A percentile compares a stretch with the other conserved stretches of the same genome.
Evolutionary conservation across 2,797 vertebrate species (phyloP).

Genomic region (Knipowitschia caucasica): DNA sequence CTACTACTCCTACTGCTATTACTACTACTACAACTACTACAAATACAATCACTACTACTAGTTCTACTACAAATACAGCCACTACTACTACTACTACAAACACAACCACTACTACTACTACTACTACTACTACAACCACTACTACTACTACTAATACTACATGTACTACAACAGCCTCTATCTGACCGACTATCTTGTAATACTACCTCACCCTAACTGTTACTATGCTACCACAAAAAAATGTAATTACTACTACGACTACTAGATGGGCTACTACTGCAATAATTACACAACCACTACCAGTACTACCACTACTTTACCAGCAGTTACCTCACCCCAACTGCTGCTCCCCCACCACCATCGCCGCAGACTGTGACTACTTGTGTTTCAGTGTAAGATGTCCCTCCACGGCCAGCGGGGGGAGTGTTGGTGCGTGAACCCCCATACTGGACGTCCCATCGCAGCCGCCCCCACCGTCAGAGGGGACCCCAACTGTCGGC

Average conservation of each 20-base stretch:
- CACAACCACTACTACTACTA: neutral
- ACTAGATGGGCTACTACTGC: no score
- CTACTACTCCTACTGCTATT: neutral
- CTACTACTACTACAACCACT: neutral
- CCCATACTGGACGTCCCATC: constrained; percentile 86
- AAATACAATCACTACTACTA: neutral
- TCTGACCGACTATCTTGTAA: neutral
- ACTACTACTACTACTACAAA: neutral
- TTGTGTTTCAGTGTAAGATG: constrained; percentile 90
- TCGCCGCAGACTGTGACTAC: no score
- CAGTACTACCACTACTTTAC: no score
- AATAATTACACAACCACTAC: no score
- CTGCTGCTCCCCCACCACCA: no score
- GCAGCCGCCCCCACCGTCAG: constrained; percentile 86
- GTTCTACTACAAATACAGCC: neutral
- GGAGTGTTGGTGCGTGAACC: constrained; percentile 97
- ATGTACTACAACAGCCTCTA: neutral
- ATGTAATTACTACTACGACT: no score
- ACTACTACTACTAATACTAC: neutral
- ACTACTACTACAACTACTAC: neutral
- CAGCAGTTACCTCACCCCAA: no score
- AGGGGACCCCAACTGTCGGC: constrained; percentile 93
- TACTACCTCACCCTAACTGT: no score
- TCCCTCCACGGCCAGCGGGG: constrained; percentile 93
- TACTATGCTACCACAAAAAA: no score